These are phyloP conservation scores for Antrozous pallidus DNA, from an alignment of 2,797 vertebrate genomes.

Conservation along the genomic window DNA sequence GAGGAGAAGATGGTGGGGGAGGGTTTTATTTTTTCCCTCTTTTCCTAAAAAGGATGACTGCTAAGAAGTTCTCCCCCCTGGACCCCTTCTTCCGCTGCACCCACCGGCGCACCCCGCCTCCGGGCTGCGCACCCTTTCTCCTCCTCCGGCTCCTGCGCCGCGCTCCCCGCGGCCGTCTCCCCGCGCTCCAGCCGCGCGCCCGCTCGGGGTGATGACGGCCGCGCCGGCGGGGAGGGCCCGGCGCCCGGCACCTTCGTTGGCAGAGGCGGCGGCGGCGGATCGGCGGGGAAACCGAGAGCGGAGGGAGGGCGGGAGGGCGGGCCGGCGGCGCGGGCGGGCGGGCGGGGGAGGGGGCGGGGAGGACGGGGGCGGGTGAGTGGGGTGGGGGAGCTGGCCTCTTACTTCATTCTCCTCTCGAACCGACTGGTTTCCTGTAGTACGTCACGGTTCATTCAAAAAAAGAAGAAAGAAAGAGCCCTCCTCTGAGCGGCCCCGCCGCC, in stretches of 20 bases:
- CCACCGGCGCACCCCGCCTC: constrained; percentile 75
- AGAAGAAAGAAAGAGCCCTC: constrained; percentile 75
- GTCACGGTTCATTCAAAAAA: constrained; percentile 84
- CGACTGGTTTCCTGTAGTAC: constrained; percentile 75
- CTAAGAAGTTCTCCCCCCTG: constrained; percentile 71
- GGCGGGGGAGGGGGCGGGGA: constrained; percentile 23
- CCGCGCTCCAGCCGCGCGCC: constrained; percentile 57
- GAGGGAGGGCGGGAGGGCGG: background rate
- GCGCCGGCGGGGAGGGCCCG: constrained; percentile 49
- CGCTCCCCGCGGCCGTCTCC: constrained; percentile 23
- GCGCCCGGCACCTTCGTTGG: constrained; percentile 57
- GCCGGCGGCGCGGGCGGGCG: constrained; percentile 11
- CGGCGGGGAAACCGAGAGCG: constrained; percentile 45
- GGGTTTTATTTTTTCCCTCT: constrained; percentile 66
- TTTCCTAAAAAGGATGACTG: constrained; percentile 76
- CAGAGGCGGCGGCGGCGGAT: constrained; percentile 43
- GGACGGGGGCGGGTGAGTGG: constrained; percentile 35
- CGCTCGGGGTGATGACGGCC: constrained; percentile 46
- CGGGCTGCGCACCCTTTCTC: constrained; percentile 74
- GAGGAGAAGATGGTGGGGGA: constrained; percentile 59
- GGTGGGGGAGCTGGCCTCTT: constrained; percentile 63
- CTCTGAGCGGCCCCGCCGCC: constrained; percentile 73
- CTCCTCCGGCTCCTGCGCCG: constrained; percentile 62
- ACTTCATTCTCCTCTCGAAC: constrained; percentile 71
- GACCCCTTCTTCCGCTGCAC: constrained; percentile 71